Percentiles rank a stretch among this genome's conserved stretches.
phyloP scores from a whole-genome alignment of 2,888 invertebrate species.

The Calameuta filiformis region DNA sequence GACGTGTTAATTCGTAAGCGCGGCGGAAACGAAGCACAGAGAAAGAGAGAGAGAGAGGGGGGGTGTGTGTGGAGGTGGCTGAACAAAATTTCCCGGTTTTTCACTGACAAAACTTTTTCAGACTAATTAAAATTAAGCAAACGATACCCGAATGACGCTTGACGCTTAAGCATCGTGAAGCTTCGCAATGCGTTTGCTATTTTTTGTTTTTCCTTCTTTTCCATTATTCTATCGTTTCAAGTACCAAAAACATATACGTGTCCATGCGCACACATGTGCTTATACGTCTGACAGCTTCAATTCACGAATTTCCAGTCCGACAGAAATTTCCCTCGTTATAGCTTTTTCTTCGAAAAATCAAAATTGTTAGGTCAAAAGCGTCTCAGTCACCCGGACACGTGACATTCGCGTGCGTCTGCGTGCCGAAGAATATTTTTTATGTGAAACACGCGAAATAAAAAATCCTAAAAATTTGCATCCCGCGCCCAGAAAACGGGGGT shows the following conservation, averaged over 20 bases:
- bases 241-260: neutral
- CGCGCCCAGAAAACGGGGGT: too few relatives aligned
- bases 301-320: neutral
- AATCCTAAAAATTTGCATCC: too few relatives aligned
- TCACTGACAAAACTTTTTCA: neutral
- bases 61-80: rapidly evolving
- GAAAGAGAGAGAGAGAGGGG: too few relatives aligned
- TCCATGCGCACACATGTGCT: neutral
- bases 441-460: neutral
- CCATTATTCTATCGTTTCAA: neutral
- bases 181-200: too few relatives aligned
- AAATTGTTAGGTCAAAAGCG: neutral
- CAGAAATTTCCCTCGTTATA: neutral
- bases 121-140: neutral
- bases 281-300: neutral
- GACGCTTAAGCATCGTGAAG: too few relatives aligned
- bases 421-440: neutral
- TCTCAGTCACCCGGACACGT: neutral
- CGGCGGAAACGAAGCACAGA: neutral
- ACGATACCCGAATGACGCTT: neutral
- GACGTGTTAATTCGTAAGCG: neutral
- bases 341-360: neutral
- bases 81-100: too few relatives aligned
- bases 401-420: neutral
- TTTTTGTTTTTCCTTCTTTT: neutral